These are phyloP conservation scores for Chesias legatella DNA, from an alignment of 2,888 invertebrate species.

Conservation along the genomic window DNA sequence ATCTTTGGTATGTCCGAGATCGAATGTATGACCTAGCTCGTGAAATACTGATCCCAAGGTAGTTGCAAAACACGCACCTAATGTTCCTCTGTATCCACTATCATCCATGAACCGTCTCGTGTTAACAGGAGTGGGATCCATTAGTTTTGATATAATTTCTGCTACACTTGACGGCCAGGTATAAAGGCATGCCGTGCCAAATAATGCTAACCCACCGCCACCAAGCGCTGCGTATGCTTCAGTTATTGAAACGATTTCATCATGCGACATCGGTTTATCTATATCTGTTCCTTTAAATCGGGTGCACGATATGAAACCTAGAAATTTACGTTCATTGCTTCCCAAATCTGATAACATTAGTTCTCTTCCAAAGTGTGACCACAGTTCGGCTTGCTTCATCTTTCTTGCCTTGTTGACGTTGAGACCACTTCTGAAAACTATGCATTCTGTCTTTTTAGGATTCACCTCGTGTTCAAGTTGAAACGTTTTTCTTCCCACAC, in stretches of 20 bases:
- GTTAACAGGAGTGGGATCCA: conserved; percentile 83
- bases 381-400: conserved; percentile 89
- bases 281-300: conserved; percentile 84
- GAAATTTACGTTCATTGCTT: conserved; percentile 87
- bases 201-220: conserved; percentile 93
- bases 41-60: conserved; percentile 95
- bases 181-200: conserved; percentile 94
- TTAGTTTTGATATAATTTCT: conserved; percentile 82
- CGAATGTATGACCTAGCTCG: conserved; percentile 96
- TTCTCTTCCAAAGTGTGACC: conserved; percentile 92
- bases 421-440: conserved; percentile 86
- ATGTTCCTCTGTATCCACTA: conserved; percentile 92
- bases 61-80: conserved; percentile 93
- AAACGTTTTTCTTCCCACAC: conserved; percentile 90
- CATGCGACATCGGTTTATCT: conserved; percentile 83
- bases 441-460: conserved; percentile 81
- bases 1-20: conserved; percentile 93
- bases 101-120: conserved; percentile 90
- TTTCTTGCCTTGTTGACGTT: conserved; percentile 85
- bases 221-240: conserved; percentile 94
- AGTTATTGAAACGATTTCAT: conserved; percentile 84
- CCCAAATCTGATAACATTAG: conserved; percentile 85
- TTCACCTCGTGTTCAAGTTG: conserved; percentile 84
- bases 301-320: conserved; percentile 94
- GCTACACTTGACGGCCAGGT: conserved; percentile 90